Base-by-base conservation (phyloP, 2,888 invertebrate species). In the Leucozona laternaria region DNA sequence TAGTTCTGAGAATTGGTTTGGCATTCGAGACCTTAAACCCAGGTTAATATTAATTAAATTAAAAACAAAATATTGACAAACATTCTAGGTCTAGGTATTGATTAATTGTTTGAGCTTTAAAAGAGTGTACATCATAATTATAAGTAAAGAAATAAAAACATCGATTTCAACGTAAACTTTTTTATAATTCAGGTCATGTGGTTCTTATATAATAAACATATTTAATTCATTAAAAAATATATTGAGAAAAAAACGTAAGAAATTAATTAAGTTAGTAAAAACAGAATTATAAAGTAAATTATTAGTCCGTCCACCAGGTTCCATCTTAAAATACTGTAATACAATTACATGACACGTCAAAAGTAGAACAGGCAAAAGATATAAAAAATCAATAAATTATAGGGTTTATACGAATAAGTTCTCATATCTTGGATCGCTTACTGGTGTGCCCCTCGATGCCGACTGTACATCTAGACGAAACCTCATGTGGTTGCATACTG, bases 391-490 rank as follows among this genome's bases (percentile, higher is more conserved):
- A 72, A 64, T 71, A 37, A 81, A 77, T 66, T 70, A 50, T 73
- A 62, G 31, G 62, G 20, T 50, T 50, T 80, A 58, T 70, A 64
- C 64, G 53, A 43, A 53, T 17, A 77, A 72, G 45, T 55, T 37
- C 58, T 89, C 89, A 92, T 20, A 92, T 88, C 89, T 92, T 92
- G 10, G 92, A 90, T 88, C 92, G 92, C 88, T 93, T 93, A 83
- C 89, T 90, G 79, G 89, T 91, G 88, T 92, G 92, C 0, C 93
- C 93, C 88, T 93, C 93, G 45, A 93, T 91, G 70, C 91, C 92
- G 40, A 93, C 88, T 57, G 90, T 92, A 80, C 93, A 93, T 64
- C 92, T 90, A 8, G 91, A 91, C 20, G 91, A 90, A 8, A 93
- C 89, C 75, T 92, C 92, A 66, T 90, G 90, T 17, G 89, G 75